Evolutionary conservation across 2,113 vertebrate species (phyloP).

Genomic region (Seriola quinqueradiata): DNA sequence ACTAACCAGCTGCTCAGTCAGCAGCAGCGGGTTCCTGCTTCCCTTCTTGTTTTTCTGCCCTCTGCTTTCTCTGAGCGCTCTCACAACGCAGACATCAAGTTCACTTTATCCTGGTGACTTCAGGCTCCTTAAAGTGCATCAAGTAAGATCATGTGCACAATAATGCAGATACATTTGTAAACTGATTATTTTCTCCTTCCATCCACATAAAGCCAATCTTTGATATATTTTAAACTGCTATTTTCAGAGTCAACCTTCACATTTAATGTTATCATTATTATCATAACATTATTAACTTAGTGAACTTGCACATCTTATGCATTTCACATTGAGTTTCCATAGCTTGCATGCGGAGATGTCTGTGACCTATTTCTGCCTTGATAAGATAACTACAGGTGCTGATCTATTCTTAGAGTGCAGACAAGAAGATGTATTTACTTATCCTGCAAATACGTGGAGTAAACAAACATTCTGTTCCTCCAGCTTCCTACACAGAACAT

Average conservation of each 20-base stretch:
- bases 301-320: background rate
- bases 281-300: background rate
- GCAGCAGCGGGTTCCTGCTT: constrained; percentile 57
- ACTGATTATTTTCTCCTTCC: too few relatives aligned
- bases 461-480: background rate
- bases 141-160: background rate
- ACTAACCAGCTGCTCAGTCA: constrained; percentile 56
- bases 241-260: background rate
- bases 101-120: background rate
- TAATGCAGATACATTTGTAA: background rate
- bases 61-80: background rate
- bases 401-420: constrained; percentile 26
- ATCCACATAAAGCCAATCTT: too few relatives aligned
- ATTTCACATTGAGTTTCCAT: constrained; percentile 18
- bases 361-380: constrained; percentile 13
- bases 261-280: background rate
- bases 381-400: background rate
- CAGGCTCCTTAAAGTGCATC: background rate
- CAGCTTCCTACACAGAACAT: background rate
- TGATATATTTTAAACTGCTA: background rate
- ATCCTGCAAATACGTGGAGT: background rate
- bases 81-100: background rate
- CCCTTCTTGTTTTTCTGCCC: constrained; percentile 25
- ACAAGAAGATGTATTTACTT: background rate
- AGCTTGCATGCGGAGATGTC: constrained; percentile 9